Base-by-base conservation (phyloP, 2,113 vertebrate genomes). In the Silurus asotus region DNA sequence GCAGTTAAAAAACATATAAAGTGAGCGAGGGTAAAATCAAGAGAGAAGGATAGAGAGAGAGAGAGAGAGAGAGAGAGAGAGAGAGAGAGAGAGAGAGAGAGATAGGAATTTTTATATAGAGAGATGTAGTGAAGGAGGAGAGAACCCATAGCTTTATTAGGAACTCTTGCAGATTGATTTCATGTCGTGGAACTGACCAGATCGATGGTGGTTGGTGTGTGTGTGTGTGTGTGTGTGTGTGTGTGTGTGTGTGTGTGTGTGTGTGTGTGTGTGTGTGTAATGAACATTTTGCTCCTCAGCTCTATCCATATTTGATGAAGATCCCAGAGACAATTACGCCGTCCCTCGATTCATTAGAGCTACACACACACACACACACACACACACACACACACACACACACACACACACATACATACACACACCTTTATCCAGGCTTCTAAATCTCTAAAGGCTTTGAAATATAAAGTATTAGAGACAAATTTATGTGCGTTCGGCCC, bases 281-380 rank as follows among this genome's bases (percentile, higher is more conserved):
- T 94, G 93, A 94, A 93, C 89, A 93, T 92, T 90, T 92, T 90
- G 89, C 90, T 92, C 87, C 70, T 81, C 88, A 89, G 89, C 81
- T 90, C 87, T 91, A 93, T 94, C 90, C 91, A 94, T 94, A 92
- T 94, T 95, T 94, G 92, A 94, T 93, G 92, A 93, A 90, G 87
- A 92, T 88, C 91, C 86, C 86, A 88, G 87, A 91, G 87, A 91
- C 91, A 93, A 92, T 94, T 92, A 92, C 88, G 51, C 82, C 6
- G 14, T 77, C 59, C 55, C 14, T 89, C 84, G 53, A 48, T 65
- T 79, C 72, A 59, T 77, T 77, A 76, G 23, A 64, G 20, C 51
- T 48, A 62, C 56, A 51, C 6, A 28, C 20, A 25, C 20, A 81
- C 45, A 65, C 59, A 61, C 56, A 80, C 15, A 61, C 28, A 20